Conservation (phyloP, 2,888 invertebrate species). For the Eledone cirrhosa region DNA sequence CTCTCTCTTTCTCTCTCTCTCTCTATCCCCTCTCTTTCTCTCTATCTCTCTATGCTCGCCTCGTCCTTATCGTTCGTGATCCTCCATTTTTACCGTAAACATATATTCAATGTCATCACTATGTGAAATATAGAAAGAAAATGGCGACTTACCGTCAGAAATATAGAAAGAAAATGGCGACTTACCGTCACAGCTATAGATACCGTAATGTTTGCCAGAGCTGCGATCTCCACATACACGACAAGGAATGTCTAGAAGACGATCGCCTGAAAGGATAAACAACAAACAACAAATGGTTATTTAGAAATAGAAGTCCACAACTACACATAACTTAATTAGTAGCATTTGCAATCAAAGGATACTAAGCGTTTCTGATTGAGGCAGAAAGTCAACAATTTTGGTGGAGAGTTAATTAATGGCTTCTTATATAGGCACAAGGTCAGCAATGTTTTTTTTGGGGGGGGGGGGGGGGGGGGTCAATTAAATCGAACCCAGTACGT, state of each 20-base stretch:
- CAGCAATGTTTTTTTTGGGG: no score
- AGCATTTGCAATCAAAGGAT: no score
- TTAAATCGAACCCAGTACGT: no score
- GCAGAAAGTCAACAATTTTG: no score
- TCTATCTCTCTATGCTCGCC: background rate
- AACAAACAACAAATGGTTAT: background rate
- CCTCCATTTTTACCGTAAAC: background rate
- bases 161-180: no score
- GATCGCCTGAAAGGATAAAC: constrained; percentile 47
- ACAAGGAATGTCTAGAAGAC: constrained; percentile 61
- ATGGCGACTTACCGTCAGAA: background rate
- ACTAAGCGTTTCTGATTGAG: no score
- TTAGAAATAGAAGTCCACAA: background rate
- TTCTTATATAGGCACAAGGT: no score
- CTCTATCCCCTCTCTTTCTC: background rate
- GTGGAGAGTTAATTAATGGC: no score
- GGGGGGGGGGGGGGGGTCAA: no score
- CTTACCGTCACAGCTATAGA: constrained; percentile 64
- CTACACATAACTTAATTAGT: no score
- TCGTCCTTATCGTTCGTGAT: background rate
- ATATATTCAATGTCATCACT: no score
- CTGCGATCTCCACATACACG: constrained; percentile 62
- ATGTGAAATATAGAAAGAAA: no score
- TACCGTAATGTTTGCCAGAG: constrained; percentile 64
- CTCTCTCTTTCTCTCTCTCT: background rate